These are phyloP conservation scores for Halictus ligatus DNA, from an alignment of 2,888 invertebrate genomes.

Conservation along the genomic window DNA sequence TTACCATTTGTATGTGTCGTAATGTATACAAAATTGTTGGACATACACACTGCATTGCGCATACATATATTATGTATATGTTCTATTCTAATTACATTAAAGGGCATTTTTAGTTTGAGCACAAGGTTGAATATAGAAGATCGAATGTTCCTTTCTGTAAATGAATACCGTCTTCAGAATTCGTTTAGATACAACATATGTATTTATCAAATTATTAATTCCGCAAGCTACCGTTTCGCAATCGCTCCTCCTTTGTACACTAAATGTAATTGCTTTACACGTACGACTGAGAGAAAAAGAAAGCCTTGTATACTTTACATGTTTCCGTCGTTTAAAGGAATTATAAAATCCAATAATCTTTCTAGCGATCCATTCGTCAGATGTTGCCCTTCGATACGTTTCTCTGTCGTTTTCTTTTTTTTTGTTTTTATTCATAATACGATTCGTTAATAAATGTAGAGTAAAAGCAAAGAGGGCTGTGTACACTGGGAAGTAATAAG, in stretches of 20 bases:
- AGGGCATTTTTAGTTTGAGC: constrained; percentile 43
- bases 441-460: constrained; percentile 63
- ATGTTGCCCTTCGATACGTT: constrained; percentile 41
- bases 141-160: constrained; percentile 49
- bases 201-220: constrained; percentile 22
- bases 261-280: constrained; percentile 38
- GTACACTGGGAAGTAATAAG: constrained; percentile 82
- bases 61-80: constrained; percentile 14
- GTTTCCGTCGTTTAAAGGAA: constrained; percentile 39
- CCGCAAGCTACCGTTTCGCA: constrained; percentile 20
- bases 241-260: constrained; percentile 15
- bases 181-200: constrained; percentile 27
- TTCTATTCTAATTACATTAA: constrained; percentile 29
- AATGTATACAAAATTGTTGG: constrained; percentile 22
- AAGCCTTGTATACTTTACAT: neutral
- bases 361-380: constrained; percentile 27
- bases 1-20: constrained; percentile 41
- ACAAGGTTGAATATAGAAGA: constrained; percentile 34
- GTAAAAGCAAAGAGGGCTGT: constrained; percentile 77
- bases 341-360: constrained; percentile 34
- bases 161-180: constrained; percentile 32
- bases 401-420: constrained; percentile 1
- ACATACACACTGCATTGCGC: constrained; percentile 22
- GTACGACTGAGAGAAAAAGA: constrained; percentile 7
- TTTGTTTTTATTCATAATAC: constrained; percentile 62